phyloP scores from a whole-genome alignment of 2,888 invertebrate genomes.

The Eledona agricola region DNA sequence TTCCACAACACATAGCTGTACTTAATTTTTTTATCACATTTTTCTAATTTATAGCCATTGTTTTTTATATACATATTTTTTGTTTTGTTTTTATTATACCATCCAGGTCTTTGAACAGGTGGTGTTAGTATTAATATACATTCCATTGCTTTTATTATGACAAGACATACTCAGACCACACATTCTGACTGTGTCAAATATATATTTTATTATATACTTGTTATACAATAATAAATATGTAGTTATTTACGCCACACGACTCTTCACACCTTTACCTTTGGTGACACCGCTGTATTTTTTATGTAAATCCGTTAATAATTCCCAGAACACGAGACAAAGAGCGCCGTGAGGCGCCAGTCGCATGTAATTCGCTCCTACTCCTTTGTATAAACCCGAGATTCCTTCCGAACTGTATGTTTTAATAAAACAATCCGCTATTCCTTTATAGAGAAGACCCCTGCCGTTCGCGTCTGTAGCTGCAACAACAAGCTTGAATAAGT shows the following conservation, averaged over 20 bases:
- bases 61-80: constrained; percentile 33
- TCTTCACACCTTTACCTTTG: too few relatives aligned
- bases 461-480: constrained; percentile 71
- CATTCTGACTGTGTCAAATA: constrained; percentile 31
- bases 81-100: constrained; percentile 40
- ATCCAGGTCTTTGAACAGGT: constrained; percentile 2
- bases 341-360: constrained; percentile 91
- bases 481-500: too few relatives aligned
- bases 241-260: too few relatives aligned
- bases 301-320: constrained; percentile 59
- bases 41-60: constrained; percentile 36
- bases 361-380: constrained; percentile 86
- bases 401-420: constrained; percentile 84
- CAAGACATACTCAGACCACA: constrained; percentile 3
- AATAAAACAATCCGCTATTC: constrained; percentile 76
- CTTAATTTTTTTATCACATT: constrained; percentile 37
- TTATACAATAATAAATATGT: constrained; percentile 46
- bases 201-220: constrained; percentile 50
- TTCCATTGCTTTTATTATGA: constrained; percentile 46
- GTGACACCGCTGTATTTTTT: too few relatives aligned
- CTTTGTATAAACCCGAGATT: constrained; percentile 86
- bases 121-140: constrained; percentile 39
- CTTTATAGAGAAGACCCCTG: constrained; percentile 73
- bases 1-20: too few relatives aligned
- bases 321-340: constrained; percentile 88